Evolutionary conservation across 1,140 invertebrate genomes (phyloP), one percentile per base, ranked within the genome.

Genomic region (Zaprionus africanus): DNA sequence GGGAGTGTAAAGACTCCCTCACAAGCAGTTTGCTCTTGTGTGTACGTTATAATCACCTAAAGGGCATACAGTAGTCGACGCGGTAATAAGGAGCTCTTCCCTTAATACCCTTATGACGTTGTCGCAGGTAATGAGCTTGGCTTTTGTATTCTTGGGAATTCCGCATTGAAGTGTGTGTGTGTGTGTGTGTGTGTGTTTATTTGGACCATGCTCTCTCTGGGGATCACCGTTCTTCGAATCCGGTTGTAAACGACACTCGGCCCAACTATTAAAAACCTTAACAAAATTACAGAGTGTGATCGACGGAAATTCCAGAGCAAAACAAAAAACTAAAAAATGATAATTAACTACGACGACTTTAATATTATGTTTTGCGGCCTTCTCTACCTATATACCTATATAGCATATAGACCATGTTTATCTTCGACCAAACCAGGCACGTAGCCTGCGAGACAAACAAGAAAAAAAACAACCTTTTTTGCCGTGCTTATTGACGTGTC

Each of bases 391-490:
- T 17, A 17, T 43, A 43, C 41, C 7, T 43, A 31, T 38, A 38
- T 38, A 38, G 26, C 28, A n/a, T 38, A 15, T 24, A 24, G 7
- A 31, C 57, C 17, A 13, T 51, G 41, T 9, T 31, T 64, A 54
- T 31, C 24, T 34, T 19, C n/a, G 12, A 71, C 43, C 46, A 62
- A 56, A 19, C 15, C n/a, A 46, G 68, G 66, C 82, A 86, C 83
- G 83, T 86, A 43, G 63, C n/a, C 56, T 68, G 60, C 61, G 75
- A 53, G 38, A 61, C 66, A 75, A 56, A 51, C 34, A 57, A 26
- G 22, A 22, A 22, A 59, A 59, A 28, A 28, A 7, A n/a, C 63
- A 13, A 69, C 60, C 70, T n/a, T 36, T 41, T 73, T 60, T 60
- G 61, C 53, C 15, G 41, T 46, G 41, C 41, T 70, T 66, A 66